A percentile compares a stretch with the other conserved stretches of the same genome.
Conservation (phyloP, 1,140 invertebrate species). For the Tetragnatha versicolor region DNA sequence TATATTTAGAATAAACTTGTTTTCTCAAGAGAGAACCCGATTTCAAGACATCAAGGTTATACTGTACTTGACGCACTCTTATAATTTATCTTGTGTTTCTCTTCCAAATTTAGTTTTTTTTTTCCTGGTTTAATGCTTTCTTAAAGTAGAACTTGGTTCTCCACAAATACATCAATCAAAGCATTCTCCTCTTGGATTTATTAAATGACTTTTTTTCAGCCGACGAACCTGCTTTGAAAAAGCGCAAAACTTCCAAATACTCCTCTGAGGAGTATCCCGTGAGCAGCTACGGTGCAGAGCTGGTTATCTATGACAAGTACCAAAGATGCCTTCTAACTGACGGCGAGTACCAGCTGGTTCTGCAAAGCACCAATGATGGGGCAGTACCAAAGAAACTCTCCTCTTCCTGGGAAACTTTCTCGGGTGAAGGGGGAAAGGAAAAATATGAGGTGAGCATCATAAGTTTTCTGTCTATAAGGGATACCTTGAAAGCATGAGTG, state of each 20-base stretch:
- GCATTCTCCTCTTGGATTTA: no score
- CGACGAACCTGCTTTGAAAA: constrained; percentile 71
- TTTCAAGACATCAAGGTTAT: no score
- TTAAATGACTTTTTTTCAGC: no score
- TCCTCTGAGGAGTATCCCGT: constrained; percentile 69
- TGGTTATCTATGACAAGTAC: constrained; percentile 90
- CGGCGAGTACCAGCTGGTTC: constrained; percentile 86
- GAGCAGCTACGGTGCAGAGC: constrained; percentile 80
- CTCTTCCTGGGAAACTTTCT: constrained; percentile 84
- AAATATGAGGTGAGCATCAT: constrained; percentile 33
- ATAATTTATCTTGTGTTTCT: no score
- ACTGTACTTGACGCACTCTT: no score
- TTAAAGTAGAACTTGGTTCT: not conserved
- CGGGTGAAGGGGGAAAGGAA: constrained; percentile 65
- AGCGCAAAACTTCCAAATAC: constrained; percentile 68
- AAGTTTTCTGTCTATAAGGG: no score
- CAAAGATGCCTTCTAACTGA: constrained; percentile 84
- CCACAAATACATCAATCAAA: not conserved
- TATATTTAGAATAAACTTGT: no score
- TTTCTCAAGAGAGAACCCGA: no score
- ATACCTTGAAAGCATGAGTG: no score
- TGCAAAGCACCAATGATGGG: constrained; percentile 70
- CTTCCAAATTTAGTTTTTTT: no score
- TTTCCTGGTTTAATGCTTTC: no score
- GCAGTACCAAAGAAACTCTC: constrained; percentile 61